phyloP scores from a whole-genome alignment of 2,797 vertebrate genomes.

The Tachyglossus aculeatus region DNA sequence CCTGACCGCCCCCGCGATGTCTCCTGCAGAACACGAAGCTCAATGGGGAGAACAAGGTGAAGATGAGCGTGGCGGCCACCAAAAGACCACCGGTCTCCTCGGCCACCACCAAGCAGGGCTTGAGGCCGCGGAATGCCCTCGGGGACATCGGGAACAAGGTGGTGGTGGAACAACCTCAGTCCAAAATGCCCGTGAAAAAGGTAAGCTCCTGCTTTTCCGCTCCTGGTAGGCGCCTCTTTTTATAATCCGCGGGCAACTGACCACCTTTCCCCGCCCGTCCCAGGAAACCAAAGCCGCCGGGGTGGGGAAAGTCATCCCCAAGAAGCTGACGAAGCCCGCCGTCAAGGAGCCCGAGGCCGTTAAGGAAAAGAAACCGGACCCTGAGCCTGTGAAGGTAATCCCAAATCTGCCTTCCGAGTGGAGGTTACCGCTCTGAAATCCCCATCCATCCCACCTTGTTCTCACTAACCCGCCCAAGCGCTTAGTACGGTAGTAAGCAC shows the following conservation, averaged over 20 bases:
- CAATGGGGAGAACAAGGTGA: slow-evolving; percentile 64
- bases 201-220: slow-evolving; percentile 9
- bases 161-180: slow-evolving; percentile 32
- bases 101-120: slow-evolving; percentile 50
- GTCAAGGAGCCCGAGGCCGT: slow-evolving; percentile 37
- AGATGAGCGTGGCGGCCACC: slow-evolving; percentile 35
- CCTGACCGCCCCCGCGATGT: not conserved
- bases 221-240: too few species aligned
- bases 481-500: too few species aligned
- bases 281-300: slow-evolving; percentile 48
- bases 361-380: slow-evolving; percentile 15
- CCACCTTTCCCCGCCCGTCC: not conserved
- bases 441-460: too few species aligned
- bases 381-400: slow-evolving; percentile 40
- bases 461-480: too few species aligned
- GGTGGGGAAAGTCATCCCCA: slow-evolving; percentile 48
- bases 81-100: slow-evolving; percentile 67
- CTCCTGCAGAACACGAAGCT: slow-evolving; percentile 73
- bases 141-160: slow-evolving; percentile 80
- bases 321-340: slow-evolving; percentile 41
- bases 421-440: too few species aligned
- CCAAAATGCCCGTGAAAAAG: slow-evolving; percentile 66
- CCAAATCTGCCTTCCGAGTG: too few species aligned
- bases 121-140: slow-evolving; percentile 75
- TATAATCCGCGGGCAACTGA: not conserved